A percentile compares a stretch with the other conserved stretches of the same genome.
phyloP scores from a whole-genome alignment of 2,113 vertebrate species.

The Raja brachyura region DNA sequence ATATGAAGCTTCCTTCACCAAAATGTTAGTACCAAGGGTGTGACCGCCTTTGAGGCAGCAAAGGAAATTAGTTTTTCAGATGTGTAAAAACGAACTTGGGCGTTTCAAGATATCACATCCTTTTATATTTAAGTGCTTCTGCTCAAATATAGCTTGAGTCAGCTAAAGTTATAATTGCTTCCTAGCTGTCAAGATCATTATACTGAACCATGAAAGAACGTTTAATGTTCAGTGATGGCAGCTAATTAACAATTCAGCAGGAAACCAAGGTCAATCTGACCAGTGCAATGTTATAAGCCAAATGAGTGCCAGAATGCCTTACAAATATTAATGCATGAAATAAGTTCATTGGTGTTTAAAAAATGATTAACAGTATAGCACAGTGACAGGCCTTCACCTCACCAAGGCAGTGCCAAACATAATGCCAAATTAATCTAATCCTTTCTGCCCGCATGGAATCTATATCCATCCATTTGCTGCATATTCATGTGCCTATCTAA shows the following conservation, averaged over 20 bases:
- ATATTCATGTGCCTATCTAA: no score
- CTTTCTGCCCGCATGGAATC: no score
- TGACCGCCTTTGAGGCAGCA: conserved; percentile 10
- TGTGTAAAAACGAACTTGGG: neutral
- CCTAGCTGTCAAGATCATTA: neutral
- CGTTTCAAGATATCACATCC: conserved; percentile 1
- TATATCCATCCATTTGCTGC: no score
- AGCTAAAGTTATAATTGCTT: conserved; percentile 20
- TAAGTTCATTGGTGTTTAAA: neutral
- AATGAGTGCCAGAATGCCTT: neutral
- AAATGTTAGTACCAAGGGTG: neutral
- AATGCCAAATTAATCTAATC: no score
- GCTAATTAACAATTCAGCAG: neutral
- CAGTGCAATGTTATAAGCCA: neutral
- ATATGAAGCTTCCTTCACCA: neutral
- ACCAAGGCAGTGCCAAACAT: no score
- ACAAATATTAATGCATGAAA: neutral
- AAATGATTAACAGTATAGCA: no score
- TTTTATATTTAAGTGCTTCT: neutral
- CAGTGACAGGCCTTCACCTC: no score
- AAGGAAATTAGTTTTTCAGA: conserved; percentile 7
- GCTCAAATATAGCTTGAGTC: conserved; percentile 10
- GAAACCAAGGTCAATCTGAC: neutral
- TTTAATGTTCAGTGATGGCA: neutral
- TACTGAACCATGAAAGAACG: neutral